Evolutionary conservation across 2,797 vertebrate genomes (phyloP).

Genomic region (Hydrocynus forskahlii): DNA sequence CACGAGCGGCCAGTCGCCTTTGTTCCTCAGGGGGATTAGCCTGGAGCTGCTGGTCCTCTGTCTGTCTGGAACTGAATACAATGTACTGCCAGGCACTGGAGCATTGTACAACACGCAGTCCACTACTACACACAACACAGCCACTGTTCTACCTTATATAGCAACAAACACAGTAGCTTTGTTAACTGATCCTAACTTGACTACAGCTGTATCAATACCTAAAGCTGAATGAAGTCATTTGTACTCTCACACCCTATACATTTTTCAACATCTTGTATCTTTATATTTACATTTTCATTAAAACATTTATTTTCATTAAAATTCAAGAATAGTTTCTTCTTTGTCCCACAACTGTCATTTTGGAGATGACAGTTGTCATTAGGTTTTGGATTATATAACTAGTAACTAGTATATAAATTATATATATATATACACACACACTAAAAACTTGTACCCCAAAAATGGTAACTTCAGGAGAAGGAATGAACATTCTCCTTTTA

Average conservation of each 20-base stretch:
- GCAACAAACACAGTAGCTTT: not conserved
- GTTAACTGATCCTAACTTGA: not conserved
- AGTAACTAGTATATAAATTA: too few relatives aligned
- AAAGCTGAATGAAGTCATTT: not conserved
- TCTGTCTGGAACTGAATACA: slow-evolving; percentile 1
- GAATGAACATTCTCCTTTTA: too few relatives aligned
- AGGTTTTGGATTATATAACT: too few relatives aligned
- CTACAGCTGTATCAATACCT: not conserved
- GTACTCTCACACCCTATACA: not conserved
- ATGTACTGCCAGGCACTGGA: slow-evolving; percentile 3
- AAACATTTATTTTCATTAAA: too few relatives aligned
- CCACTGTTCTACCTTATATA: not conserved
- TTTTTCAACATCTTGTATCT: too few relatives aligned
- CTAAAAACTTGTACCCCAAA: too few relatives aligned
- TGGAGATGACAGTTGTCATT: too few relatives aligned
- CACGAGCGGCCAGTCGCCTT: not conserved
- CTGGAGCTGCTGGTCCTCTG: slow-evolving; percentile 8
- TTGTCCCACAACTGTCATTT: too few relatives aligned
- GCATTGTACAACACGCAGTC: not conserved
- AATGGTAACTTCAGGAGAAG: too few relatives aligned
- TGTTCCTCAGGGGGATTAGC: slow-evolving; percentile 6
- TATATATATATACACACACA: too few relatives aligned
- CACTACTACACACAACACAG: slow-evolving; percentile 5
- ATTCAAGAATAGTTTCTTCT: too few relatives aligned
- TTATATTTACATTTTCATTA: too few relatives aligned